Evolutionary conservation across 2,888 invertebrate genomes (phyloP).

Genomic region (Desoria tigrina): DNA sequence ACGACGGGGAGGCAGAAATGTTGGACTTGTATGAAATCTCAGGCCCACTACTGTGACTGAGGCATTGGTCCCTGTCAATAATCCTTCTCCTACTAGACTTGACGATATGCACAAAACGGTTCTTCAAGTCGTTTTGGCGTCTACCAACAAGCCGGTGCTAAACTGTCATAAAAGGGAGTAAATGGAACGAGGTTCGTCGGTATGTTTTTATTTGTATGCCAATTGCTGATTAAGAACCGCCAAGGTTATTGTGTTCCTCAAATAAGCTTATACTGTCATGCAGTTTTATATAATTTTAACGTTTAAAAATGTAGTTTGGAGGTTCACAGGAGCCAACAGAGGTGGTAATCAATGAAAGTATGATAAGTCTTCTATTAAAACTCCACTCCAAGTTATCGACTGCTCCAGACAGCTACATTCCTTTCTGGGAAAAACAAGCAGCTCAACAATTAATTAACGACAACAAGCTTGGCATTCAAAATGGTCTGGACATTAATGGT

Average conservation of each 20-base stretch:
- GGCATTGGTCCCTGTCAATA: not conserved
- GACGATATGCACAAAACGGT: constrained; percentile 10
- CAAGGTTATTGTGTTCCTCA: too few relatives aligned
- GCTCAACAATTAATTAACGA: constrained; percentile 42
- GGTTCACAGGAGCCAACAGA: constrained; percentile 59
- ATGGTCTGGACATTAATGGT: constrained; percentile 26
- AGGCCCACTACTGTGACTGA: constrained; percentile 16
- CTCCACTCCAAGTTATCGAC: constrained; percentile 87
- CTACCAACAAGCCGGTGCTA: constrained; percentile 43
- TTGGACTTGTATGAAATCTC: constrained; percentile 55
- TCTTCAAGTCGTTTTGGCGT: constrained; percentile 47
- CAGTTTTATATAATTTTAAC: not conserved
- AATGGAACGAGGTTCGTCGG: constrained; percentile 45
- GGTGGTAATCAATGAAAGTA: constrained; percentile 73
- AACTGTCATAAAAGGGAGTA: constrained; percentile 44
- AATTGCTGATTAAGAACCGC: too few relatives aligned
- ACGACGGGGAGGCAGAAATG: constrained; percentile 63
- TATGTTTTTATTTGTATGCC: constrained; percentile 21
- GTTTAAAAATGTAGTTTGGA: constrained; percentile 29
- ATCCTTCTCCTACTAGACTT: not conserved
- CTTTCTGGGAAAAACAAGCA: constrained; percentile 53
- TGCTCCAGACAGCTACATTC: constrained; percentile 73
- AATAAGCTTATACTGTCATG: not conserved
- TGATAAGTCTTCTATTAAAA: constrained; percentile 83
- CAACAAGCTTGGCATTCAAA: constrained; percentile 35